Evolutionary conservation across 2,113 vertebrate genomes (phyloP).

Genomic region (Piaya cayana): DNA sequence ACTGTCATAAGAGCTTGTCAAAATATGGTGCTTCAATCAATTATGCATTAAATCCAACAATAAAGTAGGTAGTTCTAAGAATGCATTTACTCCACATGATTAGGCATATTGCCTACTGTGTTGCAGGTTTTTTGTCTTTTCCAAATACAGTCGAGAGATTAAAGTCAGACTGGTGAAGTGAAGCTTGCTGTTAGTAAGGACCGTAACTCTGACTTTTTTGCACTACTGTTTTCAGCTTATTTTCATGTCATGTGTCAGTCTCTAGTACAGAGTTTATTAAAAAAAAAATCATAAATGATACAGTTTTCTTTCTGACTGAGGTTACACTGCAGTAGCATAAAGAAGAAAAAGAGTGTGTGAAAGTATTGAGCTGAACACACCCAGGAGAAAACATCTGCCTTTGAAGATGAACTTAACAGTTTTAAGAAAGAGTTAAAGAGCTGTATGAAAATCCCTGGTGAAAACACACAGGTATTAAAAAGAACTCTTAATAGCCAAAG

Average conservation of each 20-base stretch:
- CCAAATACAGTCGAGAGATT: background rate
- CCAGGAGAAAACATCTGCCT: background rate
- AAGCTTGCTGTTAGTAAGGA: background rate
- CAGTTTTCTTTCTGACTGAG: background rate
- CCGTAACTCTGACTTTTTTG: background rate
- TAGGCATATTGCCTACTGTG: background rate
- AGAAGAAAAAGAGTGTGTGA: background rate
- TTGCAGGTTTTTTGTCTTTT: background rate
- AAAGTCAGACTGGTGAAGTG: background rate
- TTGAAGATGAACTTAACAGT: background rate
- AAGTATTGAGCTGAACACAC: background rate
- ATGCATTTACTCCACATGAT: background rate
- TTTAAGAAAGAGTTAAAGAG: background rate
- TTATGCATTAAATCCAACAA: background rate
- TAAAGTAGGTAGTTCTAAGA: background rate
- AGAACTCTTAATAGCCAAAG: background rate
- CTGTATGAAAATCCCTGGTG: background rate
- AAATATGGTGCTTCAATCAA: constrained; percentile 9
- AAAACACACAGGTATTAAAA: background rate
- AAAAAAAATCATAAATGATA: background rate
- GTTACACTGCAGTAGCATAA: background rate
- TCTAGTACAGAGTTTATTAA: background rate
- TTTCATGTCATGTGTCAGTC: background rate
- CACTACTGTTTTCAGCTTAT: background rate
- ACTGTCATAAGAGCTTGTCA: background rate